phyloP scores from a whole-genome alignment of 23 tunicate genomes.

The Halocynthia aurantium region DNA sequence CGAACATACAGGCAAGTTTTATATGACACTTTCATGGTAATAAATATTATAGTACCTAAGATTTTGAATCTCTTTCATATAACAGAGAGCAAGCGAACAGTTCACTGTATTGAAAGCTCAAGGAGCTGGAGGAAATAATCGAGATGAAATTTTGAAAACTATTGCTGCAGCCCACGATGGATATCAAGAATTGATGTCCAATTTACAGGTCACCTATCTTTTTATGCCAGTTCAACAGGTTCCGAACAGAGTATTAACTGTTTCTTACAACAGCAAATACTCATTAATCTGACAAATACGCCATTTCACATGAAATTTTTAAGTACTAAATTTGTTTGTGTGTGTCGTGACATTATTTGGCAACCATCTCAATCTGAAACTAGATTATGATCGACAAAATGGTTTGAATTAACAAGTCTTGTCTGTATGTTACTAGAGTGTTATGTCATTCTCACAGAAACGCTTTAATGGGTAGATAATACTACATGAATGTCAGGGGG shows the following conservation, averaged over 20 bases:
- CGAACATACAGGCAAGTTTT: slow-evolving; percentile 72
- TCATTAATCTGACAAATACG: too few species aligned
- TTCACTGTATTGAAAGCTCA: slow-evolving; percentile 65
- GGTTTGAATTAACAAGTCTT: too few species aligned
- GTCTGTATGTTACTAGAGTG: too few species aligned
- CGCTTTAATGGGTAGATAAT: background rate
- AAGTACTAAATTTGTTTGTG: too few species aligned
- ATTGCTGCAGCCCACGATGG: slow-evolving; percentile 93
- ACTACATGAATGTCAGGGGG: background rate
- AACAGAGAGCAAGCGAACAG: slow-evolving; percentile 91
- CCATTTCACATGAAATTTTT: too few species aligned
- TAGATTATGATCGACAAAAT: too few species aligned
- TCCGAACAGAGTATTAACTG: background rate
- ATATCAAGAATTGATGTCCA: slow-evolving; percentile 59
- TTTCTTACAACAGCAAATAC: too few species aligned
- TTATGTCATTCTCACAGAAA: too few species aligned
- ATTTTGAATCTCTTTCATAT: background rate
- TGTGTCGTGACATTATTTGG: too few species aligned
- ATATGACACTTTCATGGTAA: background rate
- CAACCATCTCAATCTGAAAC: too few species aligned
- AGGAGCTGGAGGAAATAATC: slow-evolving; percentile 52
- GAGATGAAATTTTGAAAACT: slow-evolving; percentile 82
- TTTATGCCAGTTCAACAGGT: too few species aligned
- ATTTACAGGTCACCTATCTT: slow-evolving; percentile 41
- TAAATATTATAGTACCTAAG: background rate